These are phyloP conservation scores for Leptopilina syphax DNA, from an alignment of 2,888 invertebrate species.

Conservation along the genomic window DNA sequence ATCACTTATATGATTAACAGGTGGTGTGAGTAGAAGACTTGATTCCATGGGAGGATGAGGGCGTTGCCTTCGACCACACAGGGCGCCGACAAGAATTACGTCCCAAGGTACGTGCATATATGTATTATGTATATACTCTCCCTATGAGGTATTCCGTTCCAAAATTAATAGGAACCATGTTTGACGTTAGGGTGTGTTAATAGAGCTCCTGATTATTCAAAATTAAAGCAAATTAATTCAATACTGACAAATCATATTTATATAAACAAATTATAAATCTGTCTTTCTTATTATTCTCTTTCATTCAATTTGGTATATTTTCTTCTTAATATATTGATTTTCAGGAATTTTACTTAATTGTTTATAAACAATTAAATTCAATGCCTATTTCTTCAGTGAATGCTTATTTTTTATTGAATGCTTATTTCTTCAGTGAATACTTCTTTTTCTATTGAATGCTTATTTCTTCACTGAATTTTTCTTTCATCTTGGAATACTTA, in stretches of 20 bases:
- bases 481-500: too few relatives aligned
- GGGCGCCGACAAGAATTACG: conserved; percentile 49
- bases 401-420: too few relatives aligned
- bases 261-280: neutral
- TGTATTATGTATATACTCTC: conserved; percentile 28
- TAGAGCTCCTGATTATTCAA: conserved; percentile 29
- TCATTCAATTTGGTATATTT: neutral
- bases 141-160: conserved; percentile 55
- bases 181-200: conserved; percentile 25
- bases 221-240: neutral
- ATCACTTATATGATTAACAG: conserved; percentile 68
- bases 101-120: conserved; percentile 41
- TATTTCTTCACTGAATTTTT: too few relatives aligned
- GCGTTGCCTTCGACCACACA: conserved; percentile 53
- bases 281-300: neutral
- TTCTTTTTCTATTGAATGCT: too few relatives aligned
- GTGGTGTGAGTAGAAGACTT: conserved; percentile 58
- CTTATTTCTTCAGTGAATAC: too few relatives aligned
- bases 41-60: conserved; percentile 44
- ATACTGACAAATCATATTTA: neutral
- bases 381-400: too few relatives aligned
- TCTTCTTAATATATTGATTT: too few relatives aligned
- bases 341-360: too few relatives aligned
- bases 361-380: too few relatives aligned
- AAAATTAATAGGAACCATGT: conserved; percentile 34